phyloP scores from a whole-genome alignment of 2,797 vertebrate species.

The Parauchenoglanis ngamensis region DNA sequence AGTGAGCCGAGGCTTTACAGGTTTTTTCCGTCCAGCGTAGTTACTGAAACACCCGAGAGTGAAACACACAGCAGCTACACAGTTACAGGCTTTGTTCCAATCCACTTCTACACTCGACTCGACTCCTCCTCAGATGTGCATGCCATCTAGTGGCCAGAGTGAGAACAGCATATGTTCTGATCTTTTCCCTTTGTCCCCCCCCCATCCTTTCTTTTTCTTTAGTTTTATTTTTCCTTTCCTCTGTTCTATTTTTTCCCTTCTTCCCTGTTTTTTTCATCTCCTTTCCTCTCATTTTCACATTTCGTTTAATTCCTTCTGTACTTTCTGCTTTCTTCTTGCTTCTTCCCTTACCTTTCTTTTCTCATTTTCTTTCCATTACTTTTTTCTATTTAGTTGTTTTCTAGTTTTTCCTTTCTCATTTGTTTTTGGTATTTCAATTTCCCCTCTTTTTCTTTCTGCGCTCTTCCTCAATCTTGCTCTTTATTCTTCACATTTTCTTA shows the following conservation, averaged over 20 bases:
- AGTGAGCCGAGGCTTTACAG: constrained; percentile 23
- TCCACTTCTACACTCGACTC: background rate
- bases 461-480: too few species aligned
- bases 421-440: too few species aligned
- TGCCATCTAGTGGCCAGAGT: background rate
- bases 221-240: background rate
- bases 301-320: background rate
- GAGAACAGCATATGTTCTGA: background rate
- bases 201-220: too few species aligned
- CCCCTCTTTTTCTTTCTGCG: too few species aligned
- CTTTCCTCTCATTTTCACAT: background rate
- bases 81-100: background rate
- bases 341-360: background rate
- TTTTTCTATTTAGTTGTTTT: too few species aligned
- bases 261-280: background rate
- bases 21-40: too few species aligned
- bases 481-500: too few species aligned
- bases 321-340: background rate
- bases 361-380: background rate
- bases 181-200: too few species aligned
- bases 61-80: background rate
- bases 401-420: too few species aligned
- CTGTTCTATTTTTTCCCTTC: background rate
- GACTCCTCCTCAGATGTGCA: background rate
- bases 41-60: background rate